A percentile compares a stretch with the other conserved stretches of the same genome.
Conservation (phyloP, 2,797 vertebrate genomes). For the Muraenolepis orangiensis region DNA sequence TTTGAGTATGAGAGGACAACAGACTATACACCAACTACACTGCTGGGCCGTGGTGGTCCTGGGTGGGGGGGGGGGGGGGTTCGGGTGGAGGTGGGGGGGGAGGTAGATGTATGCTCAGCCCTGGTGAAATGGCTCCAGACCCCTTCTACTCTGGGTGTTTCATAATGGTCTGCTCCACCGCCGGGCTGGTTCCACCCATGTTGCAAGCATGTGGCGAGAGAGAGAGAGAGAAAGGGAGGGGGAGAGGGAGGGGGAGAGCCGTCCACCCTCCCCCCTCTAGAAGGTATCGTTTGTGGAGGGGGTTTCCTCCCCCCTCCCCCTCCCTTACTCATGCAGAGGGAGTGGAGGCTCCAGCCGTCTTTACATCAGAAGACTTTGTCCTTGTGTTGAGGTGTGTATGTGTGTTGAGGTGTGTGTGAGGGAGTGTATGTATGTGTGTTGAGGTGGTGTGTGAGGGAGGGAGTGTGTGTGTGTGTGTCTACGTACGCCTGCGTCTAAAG, state of each 20-base stretch:
- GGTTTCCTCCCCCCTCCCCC: conserved; percentile 2
- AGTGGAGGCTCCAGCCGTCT: background rate
- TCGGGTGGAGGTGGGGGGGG: no score
- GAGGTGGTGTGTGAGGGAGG: conserved; percentile 36
- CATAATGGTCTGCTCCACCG: conserved; percentile 52
- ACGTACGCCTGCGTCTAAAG: no score
- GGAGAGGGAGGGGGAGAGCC: no score
- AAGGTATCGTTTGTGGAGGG: no score
- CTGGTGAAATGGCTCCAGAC: conserved; percentile 45
- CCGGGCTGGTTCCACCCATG: conserved; percentile 54
- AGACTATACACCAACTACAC: background rate
- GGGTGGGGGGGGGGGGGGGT: no score
- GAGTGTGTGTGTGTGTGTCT: conserved; percentile 33
- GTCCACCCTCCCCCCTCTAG: no score
- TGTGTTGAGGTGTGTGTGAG: conserved; percentile 32
- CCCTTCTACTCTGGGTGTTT: conserved; percentile 26
- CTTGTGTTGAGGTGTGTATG: no score
- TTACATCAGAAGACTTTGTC: background rate
- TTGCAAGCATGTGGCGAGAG: conserved; percentile 48
- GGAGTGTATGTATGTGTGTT: conserved; percentile 33
- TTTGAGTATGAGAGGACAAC: background rate
- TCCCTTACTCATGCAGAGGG: background rate
- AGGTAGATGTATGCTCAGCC: conserved; percentile 32
- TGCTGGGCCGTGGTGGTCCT: no score
- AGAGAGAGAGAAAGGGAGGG: no score